These are phyloP conservation scores for Trichoplax adhaerens DNA, from an alignment of 37 sponge, comb jelly and placozoan species.

Conservation along the genomic window DNA sequence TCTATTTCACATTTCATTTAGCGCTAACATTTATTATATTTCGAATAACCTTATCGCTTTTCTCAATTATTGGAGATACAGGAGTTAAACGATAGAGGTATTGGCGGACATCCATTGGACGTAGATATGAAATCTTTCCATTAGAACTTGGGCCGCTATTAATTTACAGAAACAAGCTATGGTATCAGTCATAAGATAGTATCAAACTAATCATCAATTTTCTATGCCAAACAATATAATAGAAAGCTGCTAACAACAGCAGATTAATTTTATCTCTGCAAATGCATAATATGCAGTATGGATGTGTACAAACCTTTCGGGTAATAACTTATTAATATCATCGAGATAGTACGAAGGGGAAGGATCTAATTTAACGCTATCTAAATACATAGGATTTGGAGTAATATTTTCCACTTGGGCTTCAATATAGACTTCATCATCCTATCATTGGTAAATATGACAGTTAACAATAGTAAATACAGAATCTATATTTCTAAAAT, in stretches of 20 bases:
- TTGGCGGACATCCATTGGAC: constrained; percentile 42
- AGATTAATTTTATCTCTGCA: too few species aligned
- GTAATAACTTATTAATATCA: too few species aligned
- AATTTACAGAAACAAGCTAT: too few species aligned
- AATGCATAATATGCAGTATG: too few species aligned
- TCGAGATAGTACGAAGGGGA: constrained; percentile 13
- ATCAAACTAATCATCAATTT: too few species aligned
- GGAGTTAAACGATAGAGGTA: constrained; percentile 55
- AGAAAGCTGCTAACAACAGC: too few species aligned
- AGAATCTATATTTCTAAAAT: not conserved
- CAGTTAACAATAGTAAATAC: too few species aligned
- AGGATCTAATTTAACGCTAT: constrained; percentile 56
- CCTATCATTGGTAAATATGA: not conserved
- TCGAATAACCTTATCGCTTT: constrained; percentile 8
- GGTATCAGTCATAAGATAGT: too few species aligned
- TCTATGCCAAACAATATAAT: too few species aligned
- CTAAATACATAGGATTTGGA: constrained; percentile 45
- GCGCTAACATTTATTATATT: constrained; percentile 10
- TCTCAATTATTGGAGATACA: not conserved
- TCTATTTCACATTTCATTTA: not conserved
- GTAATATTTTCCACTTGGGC: constrained; percentile 70
- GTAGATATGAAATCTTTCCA: too few species aligned
- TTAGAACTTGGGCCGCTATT: too few species aligned
- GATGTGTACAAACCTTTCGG: too few species aligned
- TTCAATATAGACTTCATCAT: constrained; percentile 55